Evolutionary conservation across 2,797 vertebrate species (phyloP).

Genomic region (Enteromius viviparus): DNA sequence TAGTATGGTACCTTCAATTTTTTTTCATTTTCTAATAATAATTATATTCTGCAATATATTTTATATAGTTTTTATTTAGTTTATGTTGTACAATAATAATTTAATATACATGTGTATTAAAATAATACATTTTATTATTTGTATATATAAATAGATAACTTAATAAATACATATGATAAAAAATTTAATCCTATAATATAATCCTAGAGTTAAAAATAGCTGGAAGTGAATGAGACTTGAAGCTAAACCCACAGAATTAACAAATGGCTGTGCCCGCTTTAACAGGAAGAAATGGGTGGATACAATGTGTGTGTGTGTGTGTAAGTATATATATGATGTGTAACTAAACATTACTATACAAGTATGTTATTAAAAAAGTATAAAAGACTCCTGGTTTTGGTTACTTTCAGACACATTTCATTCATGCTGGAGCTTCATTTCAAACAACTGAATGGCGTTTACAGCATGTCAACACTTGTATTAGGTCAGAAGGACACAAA

Average conservation of each 20-base stretch:
- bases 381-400: not conserved
- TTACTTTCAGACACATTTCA: not conserved
- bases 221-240: too few species aligned
- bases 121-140: not conserved
- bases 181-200: too few species aligned
- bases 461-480: not conserved
- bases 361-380: not conserved
- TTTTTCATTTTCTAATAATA: too few species aligned
- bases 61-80: not conserved
- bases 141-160: too few species aligned
- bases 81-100: not conserved
- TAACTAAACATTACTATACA: not conserved
- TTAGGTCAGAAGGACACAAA: conserved; percentile 31
- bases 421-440: not conserved
- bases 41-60: not conserved
- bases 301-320: too few species aligned
- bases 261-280: too few species aligned
- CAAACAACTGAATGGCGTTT: not conserved
- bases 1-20: not conserved
- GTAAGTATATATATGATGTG: not conserved
- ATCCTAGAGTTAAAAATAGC: too few species aligned
- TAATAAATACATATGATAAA: too few species aligned
- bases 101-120: not conserved
- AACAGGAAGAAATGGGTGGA: too few species aligned
- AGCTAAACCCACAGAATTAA: too few species aligned